A percentile compares a stretch with the other conserved stretches of the same genome.
Evolutionary conservation across 2,888 invertebrate species (phyloP).

Genomic region (Mycalesis mineus): DNA sequence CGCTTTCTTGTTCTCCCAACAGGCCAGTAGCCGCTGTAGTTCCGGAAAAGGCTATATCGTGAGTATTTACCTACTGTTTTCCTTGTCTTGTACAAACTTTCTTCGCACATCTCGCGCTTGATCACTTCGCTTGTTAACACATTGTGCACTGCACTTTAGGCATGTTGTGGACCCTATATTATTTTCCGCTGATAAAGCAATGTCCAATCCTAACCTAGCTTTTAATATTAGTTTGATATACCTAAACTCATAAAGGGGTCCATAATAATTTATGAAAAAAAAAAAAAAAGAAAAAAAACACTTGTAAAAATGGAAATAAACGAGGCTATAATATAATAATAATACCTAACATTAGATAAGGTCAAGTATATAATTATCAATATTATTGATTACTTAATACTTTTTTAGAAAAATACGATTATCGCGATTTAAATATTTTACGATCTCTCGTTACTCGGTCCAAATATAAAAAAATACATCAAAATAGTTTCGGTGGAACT

Average conservation of each 20-base stretch:
- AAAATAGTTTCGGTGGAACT: too few relatives aligned
- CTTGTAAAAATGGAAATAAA: too few relatives aligned
- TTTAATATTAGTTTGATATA: neutral
- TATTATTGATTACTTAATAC: too few relatives aligned
- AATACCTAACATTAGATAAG: too few relatives aligned
- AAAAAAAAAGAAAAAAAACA: too few relatives aligned
- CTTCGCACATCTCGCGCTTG: constrained; percentile 21
- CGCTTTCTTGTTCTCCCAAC: constrained; percentile 79
- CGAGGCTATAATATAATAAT: too few relatives aligned
- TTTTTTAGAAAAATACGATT: too few relatives aligned
- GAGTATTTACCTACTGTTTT: constrained; percentile 80
- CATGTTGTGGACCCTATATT: neutral
- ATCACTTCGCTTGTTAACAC: constrained; percentile 35
- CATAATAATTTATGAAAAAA: too few relatives aligned
- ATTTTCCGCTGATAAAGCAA: neutral
- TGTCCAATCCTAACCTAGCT: neutral
- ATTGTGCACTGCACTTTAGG: constrained; percentile 1
- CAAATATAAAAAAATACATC: too few relatives aligned
- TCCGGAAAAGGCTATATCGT: constrained; percentile 97
- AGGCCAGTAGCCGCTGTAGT: constrained; percentile 95
- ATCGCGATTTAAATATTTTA: too few relatives aligned
- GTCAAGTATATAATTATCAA: too few relatives aligned
- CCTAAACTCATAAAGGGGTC: neutral
- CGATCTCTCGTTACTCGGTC: too few relatives aligned
- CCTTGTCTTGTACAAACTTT: constrained; percentile 41